These are phyloP conservation scores for Hetaerina titia DNA, from an alignment of 2,888 invertebrate genomes.

Conservation along the genomic window DNA sequence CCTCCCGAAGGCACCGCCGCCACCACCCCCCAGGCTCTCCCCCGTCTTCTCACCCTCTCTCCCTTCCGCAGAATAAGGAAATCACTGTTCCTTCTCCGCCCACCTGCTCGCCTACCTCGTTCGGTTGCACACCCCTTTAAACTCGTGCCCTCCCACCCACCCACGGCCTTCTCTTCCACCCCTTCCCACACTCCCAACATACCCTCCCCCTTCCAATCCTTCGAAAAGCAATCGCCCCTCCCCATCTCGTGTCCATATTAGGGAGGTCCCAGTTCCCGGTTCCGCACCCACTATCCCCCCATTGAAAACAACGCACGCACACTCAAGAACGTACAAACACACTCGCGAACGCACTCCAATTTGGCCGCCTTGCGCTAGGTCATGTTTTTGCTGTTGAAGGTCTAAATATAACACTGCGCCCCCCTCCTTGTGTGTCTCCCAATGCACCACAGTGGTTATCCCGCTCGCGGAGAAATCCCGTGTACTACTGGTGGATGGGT, in stretches of 20 bases:
- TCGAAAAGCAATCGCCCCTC: slow-evolving; percentile 13
- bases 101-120: not conserved
- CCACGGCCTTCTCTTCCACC: not conserved
- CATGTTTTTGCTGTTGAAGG: not conserved
- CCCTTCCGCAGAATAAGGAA: not conserved
- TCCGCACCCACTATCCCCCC: not conserved
- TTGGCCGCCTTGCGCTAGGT: not conserved
- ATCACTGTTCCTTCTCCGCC: not conserved
- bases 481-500: too few relatives aligned
- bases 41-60: not conserved
- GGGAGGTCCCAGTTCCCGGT: not conserved
- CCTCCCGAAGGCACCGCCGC: not conserved
- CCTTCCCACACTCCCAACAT: not conserved
- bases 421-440: not conserved
- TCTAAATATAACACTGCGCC: not conserved
- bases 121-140: not conserved
- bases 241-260: not conserved
- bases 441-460: not conserved
- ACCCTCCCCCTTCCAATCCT: not conserved
- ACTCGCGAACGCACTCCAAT: not conserved
- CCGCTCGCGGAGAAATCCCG: not conserved
- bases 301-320: not conserved
- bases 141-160: not conserved
- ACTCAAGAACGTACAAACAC: not conserved
- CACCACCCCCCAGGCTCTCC: not conserved